Evolutionary conservation across 2,113 vertebrate species (phyloP), one percentile per base, ranked within the genome.

Genomic region (Peromyscus maniculatus): DNA sequence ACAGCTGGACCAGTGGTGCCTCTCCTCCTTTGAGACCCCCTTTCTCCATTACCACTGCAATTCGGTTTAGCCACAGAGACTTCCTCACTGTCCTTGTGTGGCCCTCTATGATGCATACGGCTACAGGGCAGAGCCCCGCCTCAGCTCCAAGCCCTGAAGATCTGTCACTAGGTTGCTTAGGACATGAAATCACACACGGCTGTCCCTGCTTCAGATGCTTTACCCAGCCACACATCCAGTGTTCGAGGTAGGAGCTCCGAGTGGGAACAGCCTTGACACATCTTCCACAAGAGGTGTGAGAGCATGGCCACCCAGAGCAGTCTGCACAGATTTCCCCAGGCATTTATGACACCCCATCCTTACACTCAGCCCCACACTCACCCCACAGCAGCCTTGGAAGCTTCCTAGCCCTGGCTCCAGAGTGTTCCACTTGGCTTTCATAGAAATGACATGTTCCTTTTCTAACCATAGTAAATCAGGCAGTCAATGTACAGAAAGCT

Each of bases 301-400:
- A 66, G 39, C 0, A 2, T 9, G 39, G 83, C 31, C 7, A 46
- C 39, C 62, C 82, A 31, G 59, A 28, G 36, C 57, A 31, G 15
- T 66, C 62, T 11, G 7, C 16, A 28, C 46, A 2, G 36, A 17
- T 0, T 8, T 3, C 36, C 39, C 36, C 3, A 0, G 36, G 13
- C 21, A 13, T 22, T 9, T 3, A 0, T 1, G 6, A 19, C 0
- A 12, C 11, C 72, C 33, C 22, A 0, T 1, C 3, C 1, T 5
- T 0, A 31, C 33, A 1, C 1, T 0, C 66, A 6, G 0, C 0
- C 3, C 8, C 3, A 31, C 82, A 1, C 0, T 1, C 67, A 3
- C 0, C 0, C 3, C 7, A 43, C 6, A 19, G n/a, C 12, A 43
- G 57, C n/a, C 8, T n/a, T 84, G 33, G 57, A 62, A 43, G 36